Conservation (phyloP, 92 coral and sea anemone species). For the Muricea muricata region DNA sequence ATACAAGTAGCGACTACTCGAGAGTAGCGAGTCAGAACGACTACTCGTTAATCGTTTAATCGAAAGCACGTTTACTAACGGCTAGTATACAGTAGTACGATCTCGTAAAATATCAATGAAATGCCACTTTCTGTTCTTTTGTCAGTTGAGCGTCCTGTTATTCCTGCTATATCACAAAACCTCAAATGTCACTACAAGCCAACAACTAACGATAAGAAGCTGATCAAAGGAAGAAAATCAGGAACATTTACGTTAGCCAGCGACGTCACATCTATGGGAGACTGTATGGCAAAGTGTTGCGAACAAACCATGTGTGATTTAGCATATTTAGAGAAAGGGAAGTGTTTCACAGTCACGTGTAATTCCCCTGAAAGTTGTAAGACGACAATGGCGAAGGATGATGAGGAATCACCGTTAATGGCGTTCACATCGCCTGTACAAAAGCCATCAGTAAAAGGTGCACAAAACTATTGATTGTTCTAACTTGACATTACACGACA, state of each 20-base stretch:
- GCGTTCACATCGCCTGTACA: constrained; percentile 40
- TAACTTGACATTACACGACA: too few relatives aligned
- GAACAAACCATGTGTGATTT: constrained; percentile 78
- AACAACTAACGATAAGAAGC: constrained; percentile 80
- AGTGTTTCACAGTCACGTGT: constrained; percentile 89
- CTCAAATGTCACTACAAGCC: constrained; percentile 82
- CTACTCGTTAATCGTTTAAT: too few relatives aligned
- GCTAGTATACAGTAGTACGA: too few relatives aligned
- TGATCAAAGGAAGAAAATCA: constrained; percentile 64
- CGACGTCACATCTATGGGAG: constrained; percentile 74
- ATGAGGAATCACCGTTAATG: constrained; percentile 19
- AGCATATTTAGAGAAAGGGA: constrained; percentile 73
- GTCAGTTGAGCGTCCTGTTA: constrained; percentile 69
- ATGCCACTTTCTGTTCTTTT: not conserved
- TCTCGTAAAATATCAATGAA: too few relatives aligned
- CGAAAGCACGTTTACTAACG: too few relatives aligned
- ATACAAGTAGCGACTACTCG: too few relatives aligned
- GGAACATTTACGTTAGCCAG: constrained; percentile 80
- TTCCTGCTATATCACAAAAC: constrained; percentile 77
- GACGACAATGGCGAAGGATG: not conserved
- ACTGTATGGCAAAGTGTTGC: constrained; percentile 91
- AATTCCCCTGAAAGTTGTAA: constrained; percentile 56
- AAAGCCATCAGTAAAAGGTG: constrained; percentile 12
- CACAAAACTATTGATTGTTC: too few relatives aligned
- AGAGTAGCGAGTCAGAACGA: too few relatives aligned